phyloP scores from a whole-genome alignment of 2,888 invertebrate genomes.

The Pediacus dermestoides region DNA sequence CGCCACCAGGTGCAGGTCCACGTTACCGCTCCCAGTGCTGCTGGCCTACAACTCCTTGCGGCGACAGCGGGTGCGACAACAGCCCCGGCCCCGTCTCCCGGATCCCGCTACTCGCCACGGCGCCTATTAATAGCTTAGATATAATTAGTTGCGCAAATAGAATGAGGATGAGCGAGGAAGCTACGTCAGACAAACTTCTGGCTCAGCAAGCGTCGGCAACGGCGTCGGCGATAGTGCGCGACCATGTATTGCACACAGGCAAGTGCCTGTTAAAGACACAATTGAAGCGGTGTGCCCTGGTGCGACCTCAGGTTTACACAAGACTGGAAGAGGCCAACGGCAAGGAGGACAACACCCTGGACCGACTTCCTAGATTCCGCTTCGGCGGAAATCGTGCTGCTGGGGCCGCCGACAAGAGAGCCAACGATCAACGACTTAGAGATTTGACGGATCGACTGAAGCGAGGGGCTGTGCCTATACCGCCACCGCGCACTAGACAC shows the following conservation, averaged over 20 bases:
- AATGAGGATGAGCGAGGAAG: conserved; percentile 46
- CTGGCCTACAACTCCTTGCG: conserved; percentile 45
- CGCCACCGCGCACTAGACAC: conserved; percentile 44
- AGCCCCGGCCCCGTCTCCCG: conserved; percentile 41
- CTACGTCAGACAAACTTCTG: conserved; percentile 43
- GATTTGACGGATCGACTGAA: conserved; percentile 78
- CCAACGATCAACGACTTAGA: conserved; percentile 68
- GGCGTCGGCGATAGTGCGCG: conserved; percentile 38
- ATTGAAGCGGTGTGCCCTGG: conserved; percentile 46
- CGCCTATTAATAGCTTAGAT: conserved; percentile 50
- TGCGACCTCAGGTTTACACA: conserved; percentile 45
- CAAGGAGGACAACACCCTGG: conserved; percentile 63
- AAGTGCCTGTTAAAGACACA: conserved; percentile 42
- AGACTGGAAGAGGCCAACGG: conserved; percentile 40
- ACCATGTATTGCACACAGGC: conserved; percentile 43
- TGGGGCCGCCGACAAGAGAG: conserved; percentile 48
- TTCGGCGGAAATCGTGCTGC: conserved; percentile 57
- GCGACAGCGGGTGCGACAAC: conserved; percentile 53
- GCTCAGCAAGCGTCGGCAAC: conserved; percentile 38
- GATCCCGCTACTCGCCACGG: conserved; percentile 45
- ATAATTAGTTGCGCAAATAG: conserved; percentile 52
- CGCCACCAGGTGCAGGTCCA: conserved; percentile 51
- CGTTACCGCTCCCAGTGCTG: conserved; percentile 52
- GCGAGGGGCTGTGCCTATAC: conserved; percentile 48
- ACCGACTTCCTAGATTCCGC: conserved; percentile 76